These are phyloP conservation scores for Psittacus erithacus DNA, from an alignment of 2,113 vertebrate species.

Conservation along the genomic window DNA sequence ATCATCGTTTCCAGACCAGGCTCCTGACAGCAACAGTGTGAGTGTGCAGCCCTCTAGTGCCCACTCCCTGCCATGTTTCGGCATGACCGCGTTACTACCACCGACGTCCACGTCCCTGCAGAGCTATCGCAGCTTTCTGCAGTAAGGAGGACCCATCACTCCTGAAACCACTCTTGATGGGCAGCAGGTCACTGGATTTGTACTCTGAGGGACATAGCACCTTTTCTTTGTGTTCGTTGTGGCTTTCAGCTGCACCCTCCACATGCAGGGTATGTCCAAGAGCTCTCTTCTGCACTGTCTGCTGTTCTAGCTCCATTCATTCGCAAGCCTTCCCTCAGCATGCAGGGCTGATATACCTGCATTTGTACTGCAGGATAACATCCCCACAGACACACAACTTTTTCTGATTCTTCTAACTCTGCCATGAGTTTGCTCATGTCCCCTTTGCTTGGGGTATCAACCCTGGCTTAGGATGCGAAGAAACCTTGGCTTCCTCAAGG, in stretches of 20 bases:
- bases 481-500: accelerated
- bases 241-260: not conserved
- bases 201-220: not conserved
- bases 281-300: not conserved
- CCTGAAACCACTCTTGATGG: accelerated
- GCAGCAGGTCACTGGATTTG: not conserved
- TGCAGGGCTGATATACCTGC: not conserved
- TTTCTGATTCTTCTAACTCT: not conserved
- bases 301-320: not conserved
- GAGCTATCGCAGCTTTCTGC: not conserved
- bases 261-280: not conserved
- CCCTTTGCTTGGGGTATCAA: not conserved
- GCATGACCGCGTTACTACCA: accelerated
- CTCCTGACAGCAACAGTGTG: not conserved
- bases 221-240: not conserved
- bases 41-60: conserved; percentile 48
- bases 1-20: not conserved
- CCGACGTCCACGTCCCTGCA: accelerated
- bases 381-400: not conserved
- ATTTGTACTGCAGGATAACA: not conserved
- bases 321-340: not conserved
- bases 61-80: accelerated
- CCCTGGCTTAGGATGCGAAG: not conserved
- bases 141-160: accelerated
- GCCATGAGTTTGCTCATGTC: not conserved